phyloP scores from a whole-genome alignment of 2,888 invertebrate species.

The Spodoptera picta region DNA sequence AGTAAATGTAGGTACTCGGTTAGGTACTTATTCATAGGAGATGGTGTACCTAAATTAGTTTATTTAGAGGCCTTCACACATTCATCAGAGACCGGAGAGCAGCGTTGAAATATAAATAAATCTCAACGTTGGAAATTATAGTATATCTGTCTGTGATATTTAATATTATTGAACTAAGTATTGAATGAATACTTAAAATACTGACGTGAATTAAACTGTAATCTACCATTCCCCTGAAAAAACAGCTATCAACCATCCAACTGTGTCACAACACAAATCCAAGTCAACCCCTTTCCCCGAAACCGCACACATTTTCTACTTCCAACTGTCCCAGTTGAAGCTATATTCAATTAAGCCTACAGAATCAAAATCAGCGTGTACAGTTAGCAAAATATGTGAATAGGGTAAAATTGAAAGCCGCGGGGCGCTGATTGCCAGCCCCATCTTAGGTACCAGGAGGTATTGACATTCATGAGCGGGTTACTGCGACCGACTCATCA shows the following conservation, averaged over 20 bases:
- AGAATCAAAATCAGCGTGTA: conserved; percentile 35
- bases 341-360: conserved; percentile 31
- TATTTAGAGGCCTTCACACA: too few species aligned
- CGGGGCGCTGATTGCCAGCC: conserved; percentile 62
- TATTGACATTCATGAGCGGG: conserved; percentile 61
- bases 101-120: too few species aligned
- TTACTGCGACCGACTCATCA: conserved; percentile 60
- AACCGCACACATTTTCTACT: not conserved
- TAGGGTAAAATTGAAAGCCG: conserved; percentile 76
- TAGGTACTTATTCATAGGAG: not conserved
- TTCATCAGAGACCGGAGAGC: too few species aligned
- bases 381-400: conserved; percentile 65
- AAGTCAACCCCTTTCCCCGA: not conserved
- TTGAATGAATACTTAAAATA: too few species aligned
- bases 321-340: conserved; percentile 3
- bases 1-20: conserved; percentile 23
- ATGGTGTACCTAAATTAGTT: too few species aligned
- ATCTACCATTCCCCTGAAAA: too few species aligned
- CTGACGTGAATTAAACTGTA: too few species aligned
- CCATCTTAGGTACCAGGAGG: conserved; percentile 33
- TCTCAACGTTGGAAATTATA: too few species aligned
- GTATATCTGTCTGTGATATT: too few species aligned
- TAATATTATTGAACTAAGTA: too few species aligned
- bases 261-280: too few species aligned
- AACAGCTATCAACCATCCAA: too few species aligned